A percentile compares a stretch with the other conserved stretches of the same genome.
Conservation (phyloP, 2,113 vertebrate species). For the Coptodon bakossiorum region DNA sequence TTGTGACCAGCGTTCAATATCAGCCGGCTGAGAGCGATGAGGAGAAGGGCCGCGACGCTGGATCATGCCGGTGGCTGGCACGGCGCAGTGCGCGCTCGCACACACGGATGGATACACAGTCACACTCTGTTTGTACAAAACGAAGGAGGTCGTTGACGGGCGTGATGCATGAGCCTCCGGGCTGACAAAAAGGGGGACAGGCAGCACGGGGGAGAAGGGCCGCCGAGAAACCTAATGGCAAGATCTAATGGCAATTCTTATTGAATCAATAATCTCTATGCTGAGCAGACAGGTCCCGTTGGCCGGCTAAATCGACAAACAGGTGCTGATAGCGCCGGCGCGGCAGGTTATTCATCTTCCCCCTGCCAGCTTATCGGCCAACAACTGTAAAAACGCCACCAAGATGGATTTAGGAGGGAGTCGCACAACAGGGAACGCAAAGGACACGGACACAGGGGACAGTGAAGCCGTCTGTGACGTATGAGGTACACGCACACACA, state of each 20-base stretch:
- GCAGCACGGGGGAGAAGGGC: conserved; percentile 19
- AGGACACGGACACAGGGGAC: conserved; percentile 38
- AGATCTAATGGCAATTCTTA: conserved; percentile 97
- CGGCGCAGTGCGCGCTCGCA: not conserved
- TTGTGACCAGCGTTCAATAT: conserved; percentile 58
- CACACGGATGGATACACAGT: not conserved
- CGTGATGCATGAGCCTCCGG: conserved; percentile 82
- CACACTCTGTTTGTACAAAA: conserved; percentile 72
- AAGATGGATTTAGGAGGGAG: conserved; percentile 82
- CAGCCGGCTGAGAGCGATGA: conserved; percentile 53
- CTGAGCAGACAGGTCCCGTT: conserved; percentile 89
- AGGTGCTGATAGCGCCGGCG: conserved; percentile 87
- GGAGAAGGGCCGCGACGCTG: conserved; percentile 11
- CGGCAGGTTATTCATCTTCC: conserved; percentile 92
- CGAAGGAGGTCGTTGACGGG: conserved; percentile 70
- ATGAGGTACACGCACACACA: not conserved
- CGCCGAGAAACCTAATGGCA: conserved; percentile 79
- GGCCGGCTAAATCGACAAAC: conserved; percentile 89
- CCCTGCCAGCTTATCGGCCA: conserved; percentile 84
- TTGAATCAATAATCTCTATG: conserved; percentile 99
- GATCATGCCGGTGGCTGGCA: conserved; percentile 31
- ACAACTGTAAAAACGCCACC: conserved; percentile 84
- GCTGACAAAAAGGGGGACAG: conserved; percentile 62
- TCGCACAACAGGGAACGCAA: conserved; percentile 5
- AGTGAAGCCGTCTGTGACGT: conserved; percentile 35